phyloP scores from a whole-genome alignment of 2,888 invertebrate genomes.

The Ferrisia virgata region DNA sequence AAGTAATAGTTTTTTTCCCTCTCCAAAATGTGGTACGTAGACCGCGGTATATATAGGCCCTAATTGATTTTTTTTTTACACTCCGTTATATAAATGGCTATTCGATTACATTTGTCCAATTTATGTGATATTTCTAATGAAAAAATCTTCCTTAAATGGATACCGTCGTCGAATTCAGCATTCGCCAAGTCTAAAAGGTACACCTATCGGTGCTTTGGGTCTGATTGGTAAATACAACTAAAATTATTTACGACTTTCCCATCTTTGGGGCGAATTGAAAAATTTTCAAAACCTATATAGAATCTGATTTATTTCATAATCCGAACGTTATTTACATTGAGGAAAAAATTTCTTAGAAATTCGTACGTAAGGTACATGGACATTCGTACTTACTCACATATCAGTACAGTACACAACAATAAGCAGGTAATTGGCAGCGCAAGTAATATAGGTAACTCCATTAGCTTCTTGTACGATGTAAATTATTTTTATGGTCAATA shows the following conservation, averaged over 20 bases:
- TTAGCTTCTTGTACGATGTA: not conserved
- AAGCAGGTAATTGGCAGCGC: not conserved
- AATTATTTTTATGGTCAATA: constrained; percentile 12
- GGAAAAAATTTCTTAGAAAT: not conserved
- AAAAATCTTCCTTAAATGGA: not conserved
- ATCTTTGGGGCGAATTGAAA: not conserved
- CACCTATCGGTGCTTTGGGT: not conserved
- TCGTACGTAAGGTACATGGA: no score
- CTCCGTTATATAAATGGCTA: not conserved
- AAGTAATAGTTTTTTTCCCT: not conserved
- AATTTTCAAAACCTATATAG: not conserved
- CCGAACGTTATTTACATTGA: not conserved
- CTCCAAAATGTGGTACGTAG: not conserved
- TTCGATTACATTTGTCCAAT: constrained; percentile 3
- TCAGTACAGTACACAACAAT: not conserved
- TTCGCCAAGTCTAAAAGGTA: no score
- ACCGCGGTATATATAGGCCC: not conserved
- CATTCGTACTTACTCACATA: not conserved
- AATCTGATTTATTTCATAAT: constrained; percentile 7
- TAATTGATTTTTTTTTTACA: constrained; percentile 26
- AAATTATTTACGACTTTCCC: not conserved
- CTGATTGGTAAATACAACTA: not conserved
- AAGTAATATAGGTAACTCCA: not conserved
- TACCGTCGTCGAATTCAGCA: no score
- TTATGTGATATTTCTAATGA: not conserved